These are phyloP conservation scores for Amblyopsis rosae DNA, from an alignment of 2,113 vertebrate genomes.

Conservation along the genomic window DNA sequence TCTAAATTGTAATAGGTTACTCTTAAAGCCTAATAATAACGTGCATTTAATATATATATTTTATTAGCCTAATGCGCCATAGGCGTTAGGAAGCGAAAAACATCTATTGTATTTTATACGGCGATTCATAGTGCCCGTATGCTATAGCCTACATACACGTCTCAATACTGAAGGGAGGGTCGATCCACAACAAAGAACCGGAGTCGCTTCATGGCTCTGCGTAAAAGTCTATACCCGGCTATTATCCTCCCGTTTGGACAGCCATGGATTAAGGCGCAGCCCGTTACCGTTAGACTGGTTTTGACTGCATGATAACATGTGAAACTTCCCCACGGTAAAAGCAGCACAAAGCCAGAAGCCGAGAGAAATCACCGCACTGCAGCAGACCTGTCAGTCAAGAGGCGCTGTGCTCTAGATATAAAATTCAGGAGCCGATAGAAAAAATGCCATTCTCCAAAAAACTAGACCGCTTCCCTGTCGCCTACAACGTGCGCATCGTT, in stretches of 20 bases:
- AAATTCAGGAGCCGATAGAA: not conserved
- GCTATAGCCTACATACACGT: not conserved
- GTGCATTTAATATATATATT: too few species aligned
- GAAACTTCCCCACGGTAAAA: conserved; percentile 22
- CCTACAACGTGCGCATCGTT: not conserved
- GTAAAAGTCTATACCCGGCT: conserved; percentile 6
- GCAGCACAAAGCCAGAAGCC: conserved; percentile 29
- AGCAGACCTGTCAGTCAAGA: conserved; percentile 71
- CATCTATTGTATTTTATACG: too few species aligned
- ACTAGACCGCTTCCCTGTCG: not conserved
- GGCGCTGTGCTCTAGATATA: conserved; percentile 14
- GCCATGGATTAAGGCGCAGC: not conserved
- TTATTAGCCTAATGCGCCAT: too few species aligned
- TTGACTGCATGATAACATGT: conserved; percentile 20
- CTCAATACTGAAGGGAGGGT: conserved; percentile 32
- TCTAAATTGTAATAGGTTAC: too few species aligned
- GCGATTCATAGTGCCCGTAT: not conserved
- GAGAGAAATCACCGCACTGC: conserved; percentile 73
- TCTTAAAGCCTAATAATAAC: too few species aligned
- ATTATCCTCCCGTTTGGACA: not conserved
- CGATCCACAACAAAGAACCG: conserved; percentile 50
- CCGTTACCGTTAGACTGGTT: conserved; percentile 4
- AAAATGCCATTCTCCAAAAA: not conserved
- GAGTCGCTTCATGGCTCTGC: conserved; percentile 9
- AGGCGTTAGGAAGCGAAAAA: too few species aligned